phyloP scores from a whole-genome alignment of 2,797 vertebrate species.

The Oreochromis mossambicus region DNA sequence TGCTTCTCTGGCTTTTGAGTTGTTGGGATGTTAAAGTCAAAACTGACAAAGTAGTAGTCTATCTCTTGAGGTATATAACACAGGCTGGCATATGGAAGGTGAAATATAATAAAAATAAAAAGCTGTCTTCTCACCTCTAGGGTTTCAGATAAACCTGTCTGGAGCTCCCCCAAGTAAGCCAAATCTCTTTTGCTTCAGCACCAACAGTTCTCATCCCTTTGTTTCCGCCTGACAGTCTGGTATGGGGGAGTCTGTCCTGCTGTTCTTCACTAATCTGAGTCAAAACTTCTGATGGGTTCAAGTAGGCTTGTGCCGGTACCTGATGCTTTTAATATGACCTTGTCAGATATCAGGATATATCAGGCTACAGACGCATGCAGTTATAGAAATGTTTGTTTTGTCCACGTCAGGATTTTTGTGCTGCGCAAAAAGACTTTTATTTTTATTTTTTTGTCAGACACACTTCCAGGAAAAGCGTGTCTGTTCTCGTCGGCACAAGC shows the following conservation, averaged over 20 bases:
- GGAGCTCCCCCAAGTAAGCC: constrained; percentile 88
- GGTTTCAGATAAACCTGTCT: constrained; percentile 91
- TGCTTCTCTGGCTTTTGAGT: background rate
- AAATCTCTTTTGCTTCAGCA: constrained; percentile 74
- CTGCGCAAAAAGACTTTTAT: background rate
- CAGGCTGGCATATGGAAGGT: constrained; percentile 2
- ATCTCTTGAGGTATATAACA: background rate
- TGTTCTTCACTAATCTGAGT: constrained; percentile 73
- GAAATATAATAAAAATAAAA: constrained; percentile 64
- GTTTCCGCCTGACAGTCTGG: constrained; percentile 73
- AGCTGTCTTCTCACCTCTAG: constrained; percentile 84
- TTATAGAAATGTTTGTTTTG: background rate
- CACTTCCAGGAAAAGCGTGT: background rate
- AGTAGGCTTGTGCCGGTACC: constrained; percentile 50
- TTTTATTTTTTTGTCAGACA: background rate
- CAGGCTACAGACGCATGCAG: background rate
- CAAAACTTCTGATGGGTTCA: constrained; percentile 32
- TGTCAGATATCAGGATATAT: background rate
- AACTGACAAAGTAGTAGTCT: constrained; percentile 1
- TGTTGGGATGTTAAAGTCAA: background rate
- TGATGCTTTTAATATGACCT: background rate
- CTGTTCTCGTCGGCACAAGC: constrained; percentile 46
- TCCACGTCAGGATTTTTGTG: background rate
- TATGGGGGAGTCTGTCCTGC: constrained; percentile 81
- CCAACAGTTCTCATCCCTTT: constrained; percentile 67